Evolutionary conservation across 2,888 invertebrate genomes (phyloP).

Genomic region (Gandaritis pyraliata): DNA sequence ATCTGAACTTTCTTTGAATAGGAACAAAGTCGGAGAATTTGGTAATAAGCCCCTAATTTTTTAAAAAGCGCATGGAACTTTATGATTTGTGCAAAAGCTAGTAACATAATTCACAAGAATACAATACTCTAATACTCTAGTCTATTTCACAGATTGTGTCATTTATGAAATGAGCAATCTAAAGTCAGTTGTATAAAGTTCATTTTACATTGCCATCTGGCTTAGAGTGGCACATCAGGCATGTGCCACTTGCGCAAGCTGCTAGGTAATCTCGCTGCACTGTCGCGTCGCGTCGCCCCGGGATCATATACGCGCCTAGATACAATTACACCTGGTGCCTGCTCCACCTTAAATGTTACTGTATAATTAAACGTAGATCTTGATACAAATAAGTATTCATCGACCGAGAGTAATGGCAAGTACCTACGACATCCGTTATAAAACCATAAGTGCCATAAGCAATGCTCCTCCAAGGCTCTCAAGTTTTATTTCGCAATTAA

Average conservation of each 20-base stretch:
- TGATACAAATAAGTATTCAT: conserved; percentile 26
- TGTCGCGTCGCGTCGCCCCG: conserved; percentile 59
- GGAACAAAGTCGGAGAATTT: too few relatives aligned
- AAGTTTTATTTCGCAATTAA: conserved; percentile 3
- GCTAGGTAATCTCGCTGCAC: conserved; percentile 40
- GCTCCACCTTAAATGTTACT: conserved; percentile 44
- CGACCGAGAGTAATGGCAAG: conserved; percentile 15
- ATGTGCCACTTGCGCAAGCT: conserved; percentile 8
- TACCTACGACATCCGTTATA: conserved; percentile 10
- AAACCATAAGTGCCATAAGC: background rate
- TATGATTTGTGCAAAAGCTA: too few relatives aligned
- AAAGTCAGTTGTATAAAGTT: conserved; percentile 2
- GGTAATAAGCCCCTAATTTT: too few relatives aligned
- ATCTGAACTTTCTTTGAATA: too few relatives aligned
- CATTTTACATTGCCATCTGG: conserved; percentile 4
- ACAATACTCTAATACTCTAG: too few relatives aligned
- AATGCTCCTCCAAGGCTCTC: background rate
- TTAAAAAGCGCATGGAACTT: too few relatives aligned
- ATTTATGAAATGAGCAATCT: background rate
- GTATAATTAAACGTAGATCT: conserved; percentile 52
- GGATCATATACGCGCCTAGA: conserved; percentile 72
- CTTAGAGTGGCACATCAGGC: conserved; percentile 3
- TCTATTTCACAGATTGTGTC: too few relatives aligned
- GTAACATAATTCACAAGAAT: too few relatives aligned
- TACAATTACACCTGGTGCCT: conserved; percentile 49